Base-by-base conservation (phyloP, 2,797 vertebrate species). In the Capromys pilorides region DNA sequence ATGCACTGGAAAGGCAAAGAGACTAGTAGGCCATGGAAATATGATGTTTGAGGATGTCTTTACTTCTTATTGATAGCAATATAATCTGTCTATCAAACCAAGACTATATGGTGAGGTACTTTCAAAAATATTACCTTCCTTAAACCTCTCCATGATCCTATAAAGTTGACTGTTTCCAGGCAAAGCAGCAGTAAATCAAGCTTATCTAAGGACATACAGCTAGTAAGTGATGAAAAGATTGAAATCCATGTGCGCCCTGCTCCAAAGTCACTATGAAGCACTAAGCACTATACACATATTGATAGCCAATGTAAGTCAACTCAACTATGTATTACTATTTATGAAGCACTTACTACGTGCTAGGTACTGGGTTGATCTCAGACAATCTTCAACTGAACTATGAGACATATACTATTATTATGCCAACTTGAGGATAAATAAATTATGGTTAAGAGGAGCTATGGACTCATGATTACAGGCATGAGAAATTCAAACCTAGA, bases 401-500 rank as follows among this genome's bases (percentile, higher is more conserved):
- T 18, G 19, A 81, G 54, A 78, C 9, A 51, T 12, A 11, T 79
- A 75, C 39, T 81, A 85, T 87, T 59, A 90, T 59, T 41, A 54
- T 78, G 6, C 13, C 62, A 61, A 41, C 94, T 84, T 93, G 16
- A 21, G 86, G 33, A 83, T 39, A 14, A 61, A 51, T n/a, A 75
- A 90, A 90, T 39, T 81, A 26, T 88, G 39, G 11, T 18, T 86
- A 26, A 86, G 80, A 73, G 49, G 90, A 51, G 39, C 33, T 77
- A 86, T 94, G 24, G 11, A 11, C 31, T 54, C 71, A 64, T 41
- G 13, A 59, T 92, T 59, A 73, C 31, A 77, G 31, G 49, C 3
- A 41, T 94, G 36, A 94, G 33, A 93, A 95, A 91, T 86, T 86
- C 73, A 96, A 73, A 91, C 6, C 5, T 73, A 92, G n/a, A 85